Conservation (phyloP, 2,113 vertebrate genomes). For the Sylvilagus bachmani region DNA sequence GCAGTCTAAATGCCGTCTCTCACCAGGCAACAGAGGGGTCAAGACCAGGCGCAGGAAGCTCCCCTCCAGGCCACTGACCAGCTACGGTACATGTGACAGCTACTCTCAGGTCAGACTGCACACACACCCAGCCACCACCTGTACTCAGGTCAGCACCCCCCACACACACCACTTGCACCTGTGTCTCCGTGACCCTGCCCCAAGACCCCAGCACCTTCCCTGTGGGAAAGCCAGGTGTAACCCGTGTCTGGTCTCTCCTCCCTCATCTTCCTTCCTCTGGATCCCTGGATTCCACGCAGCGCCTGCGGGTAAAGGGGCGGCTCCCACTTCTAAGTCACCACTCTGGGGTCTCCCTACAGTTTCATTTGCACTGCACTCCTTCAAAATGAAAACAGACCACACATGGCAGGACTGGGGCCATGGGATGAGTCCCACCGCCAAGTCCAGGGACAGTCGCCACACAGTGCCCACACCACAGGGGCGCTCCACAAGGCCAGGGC, state of each 20-base stretch:
- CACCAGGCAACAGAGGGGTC: not conserved
- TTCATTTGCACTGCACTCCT: not conserved
- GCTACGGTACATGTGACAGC: not conserved
- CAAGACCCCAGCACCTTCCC: too few species aligned
- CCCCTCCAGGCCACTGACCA: too few species aligned
- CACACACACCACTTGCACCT: too few species aligned
- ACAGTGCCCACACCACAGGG: rapidly evolving
- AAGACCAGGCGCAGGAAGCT: rapidly evolving
- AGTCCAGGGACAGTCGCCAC: not conserved
- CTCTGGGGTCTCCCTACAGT: not conserved
- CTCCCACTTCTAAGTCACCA: too few species aligned
- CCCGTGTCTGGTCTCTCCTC: not conserved
- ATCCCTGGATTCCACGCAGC: not conserved
- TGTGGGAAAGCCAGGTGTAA: not conserved
- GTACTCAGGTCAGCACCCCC: too few species aligned
- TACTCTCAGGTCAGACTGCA: not conserved
- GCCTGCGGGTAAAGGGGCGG: rapidly evolving
- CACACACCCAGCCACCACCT: too few species aligned
- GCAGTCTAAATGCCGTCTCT: too few species aligned
- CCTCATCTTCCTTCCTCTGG: not conserved
- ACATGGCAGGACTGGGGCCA: not conserved
- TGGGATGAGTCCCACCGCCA: rapidly evolving
- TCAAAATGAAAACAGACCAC: not conserved
- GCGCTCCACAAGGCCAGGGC: not conserved
- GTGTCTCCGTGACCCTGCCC: too few species aligned